Evolutionary conservation across 2,888 invertebrate species (phyloP), one percentile per base, ranked within the genome.

Genomic region (Rotaria magnacalcarata): DNA sequence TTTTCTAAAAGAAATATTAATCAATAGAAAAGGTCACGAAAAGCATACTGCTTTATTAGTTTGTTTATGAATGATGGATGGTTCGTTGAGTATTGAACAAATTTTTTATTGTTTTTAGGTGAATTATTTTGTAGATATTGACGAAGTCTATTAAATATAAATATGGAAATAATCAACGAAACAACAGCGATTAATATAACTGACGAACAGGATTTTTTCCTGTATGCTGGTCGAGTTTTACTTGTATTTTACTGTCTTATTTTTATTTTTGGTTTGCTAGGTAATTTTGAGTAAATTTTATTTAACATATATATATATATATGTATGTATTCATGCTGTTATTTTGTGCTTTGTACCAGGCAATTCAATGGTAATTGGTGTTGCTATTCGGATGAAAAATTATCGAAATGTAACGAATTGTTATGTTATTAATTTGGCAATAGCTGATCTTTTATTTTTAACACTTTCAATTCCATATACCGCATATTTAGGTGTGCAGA

Each of bases 391-490:
- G 41, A 85, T 80, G 47, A 85, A 86, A 84, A 86, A 86, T n/a
- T 41, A 84, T 80, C 75, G 80, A 11, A 85, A 86, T 50, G 80
- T 86, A n/a, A 86, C 86, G 16, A 86, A 85, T 60, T 86, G 85
- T 74, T 85, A 86, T 47, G 84, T 86, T 16, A 85, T 85, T 75
- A 86, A 86, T 50, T 86, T 86, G 43, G 86, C 86, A 41, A 85
- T 86, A 21, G 84, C 86, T 19, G 86, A 86, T 85, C 58, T 86
- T 56, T 60, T 86, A 41, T 86, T 86, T 85, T 85, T 85, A 24
- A 50, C 84, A n/a, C 67, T 86, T 24, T 86, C 85, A 47, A 86
- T 86, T 56, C 86, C 86, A 47, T 86, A 85, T 34, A 86, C 86
- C 24, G 85, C 85, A n/a, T 86, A 86, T 52, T 60, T 86, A 34